Evolutionary conservation across 2,113 vertebrate species (phyloP), one percentile per base, ranked within the genome.

Genomic region (Glareola pratincola): DNA sequence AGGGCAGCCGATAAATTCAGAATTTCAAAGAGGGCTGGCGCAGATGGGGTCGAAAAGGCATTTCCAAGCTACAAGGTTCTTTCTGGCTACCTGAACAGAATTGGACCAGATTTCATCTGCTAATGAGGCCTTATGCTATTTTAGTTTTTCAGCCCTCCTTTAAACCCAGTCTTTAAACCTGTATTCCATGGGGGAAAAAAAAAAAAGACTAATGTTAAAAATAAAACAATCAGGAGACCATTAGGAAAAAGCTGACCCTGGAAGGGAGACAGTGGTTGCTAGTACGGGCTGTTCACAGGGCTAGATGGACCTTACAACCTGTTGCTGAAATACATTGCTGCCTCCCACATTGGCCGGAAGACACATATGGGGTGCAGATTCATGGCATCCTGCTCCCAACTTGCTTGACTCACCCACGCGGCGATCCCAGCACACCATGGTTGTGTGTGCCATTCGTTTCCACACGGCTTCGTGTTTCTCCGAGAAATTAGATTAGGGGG

Each of bases 381-480:
- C 63, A 63, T 7, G 30, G 20, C 62, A 85, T 41, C 20, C 24
- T 43, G 29, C 50, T 93, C 68, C 57, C 37, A 63, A 0, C 21
- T 62, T 94, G 23, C 51, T 66, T 2, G 2, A 1, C 12, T 60
- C 20, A n/a, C n/a, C 78, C 48, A n/a, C 1, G 0, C 45, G 41
- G 68, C 0, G 0, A 84, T 84, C 34, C 62, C 91, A 94, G 41
- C 48, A 64, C 45, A 53, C 29, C 41, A 13, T 9, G 9, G 57
- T 4, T 86, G 5, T 76, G 45, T 68, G 24, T 50, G 78, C 59
- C 32, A n/a, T 12, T 93, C 75, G 34, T 29, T 74, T 92, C 63
- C 64, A 76, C 67, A 59, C 80, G 27, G 66, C 45, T 79, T 66
- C 19, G 3, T 50, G 34, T 59, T 47, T 56, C 34, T 78, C 43